phyloP scores from a whole-genome alignment of 2,113 vertebrate genomes.

The Synodontis membranacea region DNA sequence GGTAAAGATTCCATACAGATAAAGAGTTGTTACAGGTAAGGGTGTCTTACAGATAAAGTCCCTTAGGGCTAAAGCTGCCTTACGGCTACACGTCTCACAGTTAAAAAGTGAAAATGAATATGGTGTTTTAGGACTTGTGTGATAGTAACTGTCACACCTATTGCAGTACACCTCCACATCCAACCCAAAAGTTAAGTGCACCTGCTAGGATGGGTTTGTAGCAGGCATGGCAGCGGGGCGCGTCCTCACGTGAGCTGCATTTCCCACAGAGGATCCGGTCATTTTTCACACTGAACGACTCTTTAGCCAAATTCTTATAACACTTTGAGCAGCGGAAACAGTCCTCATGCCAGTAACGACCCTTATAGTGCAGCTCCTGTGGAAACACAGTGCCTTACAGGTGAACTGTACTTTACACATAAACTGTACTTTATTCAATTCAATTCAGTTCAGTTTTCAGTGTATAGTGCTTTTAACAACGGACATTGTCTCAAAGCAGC shows the following conservation, averaged over 20 bases:
- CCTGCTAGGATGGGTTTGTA: constrained; percentile 88
- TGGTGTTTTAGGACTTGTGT: background rate
- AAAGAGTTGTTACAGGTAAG: background rate
- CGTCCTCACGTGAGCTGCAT: constrained; percentile 83
- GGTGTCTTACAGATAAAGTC: background rate
- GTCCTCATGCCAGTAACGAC: constrained; percentile 88
- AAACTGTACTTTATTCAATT: no score
- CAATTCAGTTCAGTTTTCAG: no score
- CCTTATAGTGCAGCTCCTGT: constrained; percentile 92
- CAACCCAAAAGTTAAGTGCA: constrained; percentile 50
- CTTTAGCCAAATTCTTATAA: constrained; percentile 86
- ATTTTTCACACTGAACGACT: constrained; percentile 90
- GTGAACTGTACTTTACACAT: background rate
- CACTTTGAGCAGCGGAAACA: constrained; percentile 94
- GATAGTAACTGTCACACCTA: background rate
- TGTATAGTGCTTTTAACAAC: no score
- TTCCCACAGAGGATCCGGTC: constrained; percentile 90
- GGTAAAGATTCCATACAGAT: background rate
- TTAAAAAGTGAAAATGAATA: background rate
- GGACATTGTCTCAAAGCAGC: no score
- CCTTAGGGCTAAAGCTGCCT: background rate
- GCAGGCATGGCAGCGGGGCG: constrained; percentile 88
- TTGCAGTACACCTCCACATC: background rate
- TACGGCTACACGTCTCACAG: background rate
- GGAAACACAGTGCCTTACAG: background rate